These are phyloP conservation scores for Anseranas semipalmata DNA, from an alignment of 2,113 vertebrate genomes.

Conservation along the genomic window DNA sequence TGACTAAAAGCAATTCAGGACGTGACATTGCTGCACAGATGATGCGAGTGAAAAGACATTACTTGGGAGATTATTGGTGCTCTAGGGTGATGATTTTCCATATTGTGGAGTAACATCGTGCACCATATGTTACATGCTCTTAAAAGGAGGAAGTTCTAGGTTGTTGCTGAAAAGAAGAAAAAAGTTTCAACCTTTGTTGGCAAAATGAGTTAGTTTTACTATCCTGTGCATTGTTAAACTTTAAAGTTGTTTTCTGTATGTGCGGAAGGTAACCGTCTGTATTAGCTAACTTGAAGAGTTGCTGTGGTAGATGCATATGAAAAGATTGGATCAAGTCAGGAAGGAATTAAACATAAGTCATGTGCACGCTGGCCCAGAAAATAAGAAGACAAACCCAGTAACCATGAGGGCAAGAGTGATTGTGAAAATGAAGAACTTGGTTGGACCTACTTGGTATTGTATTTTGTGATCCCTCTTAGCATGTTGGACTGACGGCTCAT, in stretches of 20 bases:
- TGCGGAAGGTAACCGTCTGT: background rate
- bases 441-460: background rate
- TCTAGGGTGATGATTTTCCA: background rate
- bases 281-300: background rate
- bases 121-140: background rate
- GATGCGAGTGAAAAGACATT: background rate
- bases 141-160: background rate
- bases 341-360: background rate
- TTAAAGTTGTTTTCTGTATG: background rate
- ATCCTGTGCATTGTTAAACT: background rate
- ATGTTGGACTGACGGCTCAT: rapidly evolving
- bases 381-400: background rate
- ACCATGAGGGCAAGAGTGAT: rapidly evolving
- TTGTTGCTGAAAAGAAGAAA: background rate
- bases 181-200: background rate
- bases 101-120: background rate
- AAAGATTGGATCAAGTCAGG: background rate
- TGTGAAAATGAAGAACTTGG: background rate
- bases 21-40: background rate
- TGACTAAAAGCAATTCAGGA: background rate
- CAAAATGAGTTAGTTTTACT: background rate
- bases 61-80: background rate
- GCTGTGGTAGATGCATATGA: background rate
- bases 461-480: background rate
- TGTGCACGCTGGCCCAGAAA: background rate